A percentile compares a stretch with the other conserved stretches of the same genome.
Conservation (phyloP, 92 coral and sea anemone species). For the Isaurus tuberculatus region DNA sequence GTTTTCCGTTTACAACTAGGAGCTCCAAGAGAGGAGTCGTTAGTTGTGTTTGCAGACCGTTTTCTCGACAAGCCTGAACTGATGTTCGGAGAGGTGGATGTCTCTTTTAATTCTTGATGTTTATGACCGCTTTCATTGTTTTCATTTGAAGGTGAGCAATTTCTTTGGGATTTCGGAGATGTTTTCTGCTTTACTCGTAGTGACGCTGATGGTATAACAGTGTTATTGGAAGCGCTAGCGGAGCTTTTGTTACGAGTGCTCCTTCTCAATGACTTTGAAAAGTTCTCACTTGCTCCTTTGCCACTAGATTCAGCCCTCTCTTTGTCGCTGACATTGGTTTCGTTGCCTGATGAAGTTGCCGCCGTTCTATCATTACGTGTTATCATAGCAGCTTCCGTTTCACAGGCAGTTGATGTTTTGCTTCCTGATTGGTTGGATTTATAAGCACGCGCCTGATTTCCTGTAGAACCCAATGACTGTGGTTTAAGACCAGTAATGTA, state of each 20-base stretch:
- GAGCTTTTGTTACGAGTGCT: not conserved
- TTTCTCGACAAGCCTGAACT: not conserved
- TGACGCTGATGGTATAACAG: not conserved
- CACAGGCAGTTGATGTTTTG: not conserved
- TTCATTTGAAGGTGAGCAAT: not conserved
- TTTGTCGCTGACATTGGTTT: not conserved
- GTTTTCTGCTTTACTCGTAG: not conserved
- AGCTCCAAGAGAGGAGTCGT: not conserved
- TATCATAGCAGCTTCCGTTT: not conserved
- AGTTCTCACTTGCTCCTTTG: not conserved
- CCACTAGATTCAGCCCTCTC: not conserved
- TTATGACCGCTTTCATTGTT: not conserved
- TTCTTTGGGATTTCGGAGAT: not conserved
- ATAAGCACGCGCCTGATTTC: not conserved
- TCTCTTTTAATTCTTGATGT: not conserved
- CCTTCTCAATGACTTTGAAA: not conserved
- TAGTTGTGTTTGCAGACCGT: not conserved
- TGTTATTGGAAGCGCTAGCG: not conserved
- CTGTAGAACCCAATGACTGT: not conserved
- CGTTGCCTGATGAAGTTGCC: not conserved
- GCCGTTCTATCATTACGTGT: not conserved
- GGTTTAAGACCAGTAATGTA: conserved; percentile 24
- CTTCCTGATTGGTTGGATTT: not conserved
- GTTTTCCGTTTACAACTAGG: not conserved
- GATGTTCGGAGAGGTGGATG: not conserved